Percentiles rank a stretch among this genome's conserved stretches.
These are phyloP conservation scores for Setophaga coronata DNA, from an alignment of 2,113 vertebrate genomes.

Conservation along the genomic window DNA sequence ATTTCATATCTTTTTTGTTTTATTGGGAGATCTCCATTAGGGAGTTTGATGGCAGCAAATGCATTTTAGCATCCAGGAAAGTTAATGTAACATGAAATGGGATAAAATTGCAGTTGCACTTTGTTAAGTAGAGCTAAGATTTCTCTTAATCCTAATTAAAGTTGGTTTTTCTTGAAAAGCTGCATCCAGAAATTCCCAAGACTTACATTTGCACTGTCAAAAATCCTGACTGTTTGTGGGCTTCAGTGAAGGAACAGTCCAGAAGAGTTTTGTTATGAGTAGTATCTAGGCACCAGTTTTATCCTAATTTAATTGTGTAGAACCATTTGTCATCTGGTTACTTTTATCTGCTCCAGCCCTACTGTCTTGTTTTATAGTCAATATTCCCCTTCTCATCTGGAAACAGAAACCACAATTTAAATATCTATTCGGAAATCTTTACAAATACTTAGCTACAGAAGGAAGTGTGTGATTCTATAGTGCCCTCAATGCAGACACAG, in stretches of 20 bases:
- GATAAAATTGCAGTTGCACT: background rate
- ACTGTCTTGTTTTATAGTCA: background rate
- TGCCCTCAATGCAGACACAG: background rate
- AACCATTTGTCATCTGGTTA: background rate
- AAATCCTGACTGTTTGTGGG: background rate
- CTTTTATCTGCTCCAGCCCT: background rate
- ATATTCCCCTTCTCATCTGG: background rate
- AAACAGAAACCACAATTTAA: background rate
- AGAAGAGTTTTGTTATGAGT: background rate
- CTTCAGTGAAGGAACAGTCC: background rate
- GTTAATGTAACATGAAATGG: background rate
- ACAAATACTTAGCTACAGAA: background rate
- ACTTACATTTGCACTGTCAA: background rate
- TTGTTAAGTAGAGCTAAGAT: background rate
- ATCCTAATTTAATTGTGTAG: background rate
- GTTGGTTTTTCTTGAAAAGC: accelerated
- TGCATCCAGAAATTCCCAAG: background rate
- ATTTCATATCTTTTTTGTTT: background rate
- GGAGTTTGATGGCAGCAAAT: background rate
- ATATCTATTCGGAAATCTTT: background rate
- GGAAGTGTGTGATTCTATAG: background rate
- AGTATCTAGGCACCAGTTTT: background rate
- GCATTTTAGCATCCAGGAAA: background rate
- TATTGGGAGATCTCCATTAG: background rate
- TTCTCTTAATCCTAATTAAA: background rate